Evolutionary conservation across 2,797 vertebrate genomes (phyloP), one percentile per base, ranked within the genome.

Genomic region (Lithobates sylvaticus): DNA sequence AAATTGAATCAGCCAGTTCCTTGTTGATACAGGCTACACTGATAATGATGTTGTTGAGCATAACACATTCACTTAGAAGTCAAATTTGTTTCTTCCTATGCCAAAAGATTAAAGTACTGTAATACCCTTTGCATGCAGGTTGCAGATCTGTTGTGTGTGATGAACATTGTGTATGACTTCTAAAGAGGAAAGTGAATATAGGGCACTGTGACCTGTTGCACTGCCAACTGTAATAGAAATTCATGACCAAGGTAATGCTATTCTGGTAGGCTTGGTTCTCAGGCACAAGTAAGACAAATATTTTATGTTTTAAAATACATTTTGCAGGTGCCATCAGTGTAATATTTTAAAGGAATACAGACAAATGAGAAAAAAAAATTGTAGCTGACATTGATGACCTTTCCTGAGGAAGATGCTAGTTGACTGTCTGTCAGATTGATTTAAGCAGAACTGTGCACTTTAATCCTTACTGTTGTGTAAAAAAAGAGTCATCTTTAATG

Each of bases 51-150:
- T 29, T 82, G 79, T 72, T 77, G 72, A 50, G 67, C 32, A 77
- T 87, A 82, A 83, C 75, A 78, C 67, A 83, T 87, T 83, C 80
- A 87, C 75, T 83, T 78, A 83, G 75, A 83, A 87, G 85, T 87
- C 54, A 65, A 42, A 50, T 69, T 5, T 70, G 80, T 78, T 78
- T 87, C 79, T 87, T 87, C 78, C 77, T 72, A 83, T 78, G 80
- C 85, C 85, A 87, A 83, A 72, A 85, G 84, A 79, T 85, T 73
- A 85, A 85, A 79, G 69, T 79, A 72, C 69, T 65, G 58, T 27
- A 79, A 73, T 78, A 79, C 69, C 39, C 69, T 47, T 47, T 78
- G 76, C 44, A 65, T 39, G 58, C 21, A 68, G 58, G 58, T 74
- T 85, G 69, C 69, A 85, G 44, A 64, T n/a, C 68, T 36, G 65